These are phyloP conservation scores for Nerophis lumbriciformis DNA, from an alignment of 2,113 vertebrate species.

Conservation along the genomic window DNA sequence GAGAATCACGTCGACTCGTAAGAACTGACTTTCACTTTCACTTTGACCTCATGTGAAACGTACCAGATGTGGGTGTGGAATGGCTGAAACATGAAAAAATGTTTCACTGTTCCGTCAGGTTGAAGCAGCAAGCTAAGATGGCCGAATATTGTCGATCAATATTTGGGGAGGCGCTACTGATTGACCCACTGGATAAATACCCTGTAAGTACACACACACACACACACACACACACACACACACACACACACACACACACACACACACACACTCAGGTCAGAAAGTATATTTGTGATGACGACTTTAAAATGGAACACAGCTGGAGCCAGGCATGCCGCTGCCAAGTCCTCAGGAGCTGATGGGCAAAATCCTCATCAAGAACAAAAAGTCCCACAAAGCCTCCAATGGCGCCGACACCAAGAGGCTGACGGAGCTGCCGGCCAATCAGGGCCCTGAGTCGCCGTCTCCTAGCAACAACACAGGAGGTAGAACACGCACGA, in stretches of 20 bases:
- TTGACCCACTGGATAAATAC: conserved; percentile 92
- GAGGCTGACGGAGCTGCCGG: conserved; percentile 85
- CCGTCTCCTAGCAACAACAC: conserved; percentile 88
- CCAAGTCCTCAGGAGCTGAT: conserved; percentile 94
- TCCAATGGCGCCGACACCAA: conserved; percentile 83
- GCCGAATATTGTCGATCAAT: conserved; percentile 96
- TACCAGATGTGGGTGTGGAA: too few relatives aligned
- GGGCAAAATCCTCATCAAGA: conserved; percentile 97
- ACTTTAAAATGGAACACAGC: conserved; percentile 54
- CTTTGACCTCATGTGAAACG: too few relatives aligned
- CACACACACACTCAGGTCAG: conserved; percentile 1
- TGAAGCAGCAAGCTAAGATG: conserved; percentile 99
- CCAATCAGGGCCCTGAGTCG: conserved; percentile 87
- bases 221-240: too few relatives aligned
- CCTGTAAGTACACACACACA: conserved; percentile 71
- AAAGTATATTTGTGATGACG: not conserved
- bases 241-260: conserved; percentile 5
- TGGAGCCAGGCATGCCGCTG: conserved; percentile 86
- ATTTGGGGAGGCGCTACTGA: conserved; percentile 91
- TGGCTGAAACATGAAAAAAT: not conserved
- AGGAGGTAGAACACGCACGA: conserved; percentile 55
- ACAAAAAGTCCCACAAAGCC: conserved; percentile 97
- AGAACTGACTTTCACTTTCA: conserved; percentile 57
- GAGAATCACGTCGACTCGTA: conserved; percentile 99
- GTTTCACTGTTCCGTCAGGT: conserved; percentile 57